A percentile compares a stretch with the other conserved stretches of the same genome.
Conservation (phyloP, 2,888 invertebrate species). For the Sphaerophoria rueppellii region DNA sequence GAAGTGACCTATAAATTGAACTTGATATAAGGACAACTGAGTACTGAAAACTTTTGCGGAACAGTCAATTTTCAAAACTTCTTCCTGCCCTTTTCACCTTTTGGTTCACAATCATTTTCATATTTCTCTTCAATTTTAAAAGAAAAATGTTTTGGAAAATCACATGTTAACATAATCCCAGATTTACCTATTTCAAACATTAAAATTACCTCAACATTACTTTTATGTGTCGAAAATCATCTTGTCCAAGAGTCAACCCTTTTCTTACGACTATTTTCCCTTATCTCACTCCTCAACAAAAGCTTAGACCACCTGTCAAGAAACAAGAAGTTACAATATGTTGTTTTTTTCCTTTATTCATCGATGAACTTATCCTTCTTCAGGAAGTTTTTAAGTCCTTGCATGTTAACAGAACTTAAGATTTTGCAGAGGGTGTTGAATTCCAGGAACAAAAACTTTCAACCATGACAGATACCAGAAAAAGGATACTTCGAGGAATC, state of each 20-base stretch:
- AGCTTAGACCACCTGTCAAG: slow-evolving; percentile 49
- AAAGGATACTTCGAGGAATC: slow-evolving; percentile 47
- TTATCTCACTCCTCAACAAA: slow-evolving; percentile 25
- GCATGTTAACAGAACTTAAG: slow-evolving; percentile 40
- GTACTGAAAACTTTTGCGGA: no score
- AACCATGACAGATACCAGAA: slow-evolving; percentile 40
- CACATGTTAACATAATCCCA: slow-evolving; percentile 40
- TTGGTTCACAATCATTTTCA: no score
- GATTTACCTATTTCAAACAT: slow-evolving; percentile 32
- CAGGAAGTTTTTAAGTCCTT: not conserved
- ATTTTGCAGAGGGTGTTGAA: slow-evolving; percentile 20
- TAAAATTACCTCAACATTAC: slow-evolving; percentile 26
- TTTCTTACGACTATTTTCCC: slow-evolving; percentile 7
- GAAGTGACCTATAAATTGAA: no score
- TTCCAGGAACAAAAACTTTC: slow-evolving; percentile 9
- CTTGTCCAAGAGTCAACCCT: slow-evolving; percentile 41
- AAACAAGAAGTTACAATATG: slow-evolving; percentile 17
- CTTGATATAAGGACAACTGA: no score
- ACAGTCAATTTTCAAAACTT: no score
- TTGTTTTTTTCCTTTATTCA: slow-evolving; percentile 29
- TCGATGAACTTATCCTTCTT: slow-evolving; percentile 30
- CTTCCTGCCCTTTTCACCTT: slow-evolving; percentile 21
- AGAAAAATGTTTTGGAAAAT: not conserved
- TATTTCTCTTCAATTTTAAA: not conserved
- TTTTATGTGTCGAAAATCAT: slow-evolving; percentile 35